These are phyloP conservation scores for Drosophila quinaria DNA, from an alignment of 2,888 invertebrate genomes.

Conservation along the genomic window DNA sequence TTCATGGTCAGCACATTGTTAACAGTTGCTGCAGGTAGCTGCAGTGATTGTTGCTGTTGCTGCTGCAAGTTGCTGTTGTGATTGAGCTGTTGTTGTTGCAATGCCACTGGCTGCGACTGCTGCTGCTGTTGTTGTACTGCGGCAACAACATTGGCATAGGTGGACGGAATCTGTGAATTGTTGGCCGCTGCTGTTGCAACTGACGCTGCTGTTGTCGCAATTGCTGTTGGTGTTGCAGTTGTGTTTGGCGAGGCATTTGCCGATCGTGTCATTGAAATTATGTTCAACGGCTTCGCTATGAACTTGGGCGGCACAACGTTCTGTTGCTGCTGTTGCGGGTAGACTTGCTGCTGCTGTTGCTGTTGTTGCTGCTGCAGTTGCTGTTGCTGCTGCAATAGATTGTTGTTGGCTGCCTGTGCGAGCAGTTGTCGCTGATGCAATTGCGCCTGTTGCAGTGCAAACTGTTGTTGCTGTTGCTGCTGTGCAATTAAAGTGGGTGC, in stretches of 20 bases:
- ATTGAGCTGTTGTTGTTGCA: conserved; percentile 45
- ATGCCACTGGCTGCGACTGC: conserved; percentile 25
- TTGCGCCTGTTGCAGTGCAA: conserved; percentile 74
- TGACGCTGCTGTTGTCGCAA: conserved; percentile 28
- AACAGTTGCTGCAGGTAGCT: conserved; percentile 83
- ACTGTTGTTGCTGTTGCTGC: conserved; percentile 80
- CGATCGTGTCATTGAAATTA: conserved; percentile 82
- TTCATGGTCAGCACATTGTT: conserved; percentile 80
- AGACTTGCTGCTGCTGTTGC: conserved; percentile 52
- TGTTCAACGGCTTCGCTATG: conserved; percentile 83
- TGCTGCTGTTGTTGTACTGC: conserved; percentile 35
- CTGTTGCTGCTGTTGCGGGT: conserved; percentile 63
- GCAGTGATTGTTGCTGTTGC: conserved; percentile 74
- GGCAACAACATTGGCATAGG: conserved; percentile 71
- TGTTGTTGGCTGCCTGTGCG: conserved; percentile 75
- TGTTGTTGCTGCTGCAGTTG: conserved; percentile 50
- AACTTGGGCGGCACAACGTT: conserved; percentile 71
- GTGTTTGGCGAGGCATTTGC: conserved; percentile 70
- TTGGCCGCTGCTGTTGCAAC: conserved; percentile 31
- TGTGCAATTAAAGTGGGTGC: conserved; percentile 62
- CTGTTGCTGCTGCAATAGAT: conserved; percentile 66
- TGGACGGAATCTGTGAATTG: conserved; percentile 78
- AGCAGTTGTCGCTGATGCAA: conserved; percentile 74
- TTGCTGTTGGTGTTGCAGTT: conserved; percentile 57
- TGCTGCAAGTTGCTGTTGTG: conserved; percentile 58